A percentile compares a stretch with the other conserved stretches of the same genome.
Conservation (phyloP, 1,140 invertebrate genomes). For the Anagrus nilaparvatae region DNA sequence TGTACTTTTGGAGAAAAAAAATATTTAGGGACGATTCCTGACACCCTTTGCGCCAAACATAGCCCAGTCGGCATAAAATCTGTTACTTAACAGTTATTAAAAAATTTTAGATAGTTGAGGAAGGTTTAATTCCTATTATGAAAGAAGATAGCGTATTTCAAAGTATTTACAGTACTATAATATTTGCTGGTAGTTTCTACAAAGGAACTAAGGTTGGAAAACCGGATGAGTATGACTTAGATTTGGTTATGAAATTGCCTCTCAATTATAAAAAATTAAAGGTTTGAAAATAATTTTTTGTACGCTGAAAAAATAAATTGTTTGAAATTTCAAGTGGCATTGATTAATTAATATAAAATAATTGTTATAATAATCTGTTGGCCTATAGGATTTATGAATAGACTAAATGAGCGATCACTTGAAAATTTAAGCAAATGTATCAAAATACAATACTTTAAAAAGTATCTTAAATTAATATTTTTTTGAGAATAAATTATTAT, state of each 20-base stretch:
- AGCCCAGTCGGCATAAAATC: too few species aligned
- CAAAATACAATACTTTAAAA: too few species aligned
- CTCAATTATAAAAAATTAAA: slow-evolving; percentile 3
- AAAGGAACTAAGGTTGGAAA: slow-evolving; percentile 41
- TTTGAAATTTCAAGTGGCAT: too few species aligned
- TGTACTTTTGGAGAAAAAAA: too few species aligned
- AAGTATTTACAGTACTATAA: slow-evolving; percentile 25
- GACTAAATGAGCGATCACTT: too few species aligned
- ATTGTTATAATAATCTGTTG: too few species aligned
- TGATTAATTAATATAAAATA: neutral
- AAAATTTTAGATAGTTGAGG: slow-evolving; percentile 3
- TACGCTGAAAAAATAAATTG: neutral
- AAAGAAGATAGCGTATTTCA: slow-evolving; percentile 20
- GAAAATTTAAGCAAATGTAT: too few species aligned
- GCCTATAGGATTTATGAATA: too few species aligned
- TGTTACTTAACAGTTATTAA: too few species aligned
- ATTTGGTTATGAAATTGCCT: slow-evolving; percentile 38
- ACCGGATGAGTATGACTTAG: slow-evolving; percentile 44
- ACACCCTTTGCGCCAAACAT: too few species aligned
- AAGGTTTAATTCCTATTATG: slow-evolving; percentile 17
- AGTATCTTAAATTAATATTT: too few species aligned
- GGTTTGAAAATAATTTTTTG: neutral
- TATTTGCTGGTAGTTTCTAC: slow-evolving; percentile 41
- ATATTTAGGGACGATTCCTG: too few species aligned
- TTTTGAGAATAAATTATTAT: neutral